A percentile compares a stretch with the other conserved stretches of the same genome.
Conservation (phyloP, 2,888 invertebrate species). For the Cryptus viduatorius region DNA sequence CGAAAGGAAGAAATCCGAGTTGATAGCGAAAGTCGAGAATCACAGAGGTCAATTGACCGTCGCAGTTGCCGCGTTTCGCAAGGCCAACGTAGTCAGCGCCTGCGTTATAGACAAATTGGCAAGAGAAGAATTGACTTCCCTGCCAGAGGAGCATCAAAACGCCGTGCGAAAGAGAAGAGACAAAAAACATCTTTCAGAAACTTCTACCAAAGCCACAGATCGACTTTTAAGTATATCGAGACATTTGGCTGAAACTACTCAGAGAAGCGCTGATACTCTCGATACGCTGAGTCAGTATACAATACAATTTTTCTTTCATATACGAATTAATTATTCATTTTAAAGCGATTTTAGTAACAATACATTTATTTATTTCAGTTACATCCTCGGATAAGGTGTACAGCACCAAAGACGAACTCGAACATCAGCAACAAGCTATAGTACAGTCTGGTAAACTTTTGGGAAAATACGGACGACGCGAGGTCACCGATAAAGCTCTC, state of each 20-base stretch:
- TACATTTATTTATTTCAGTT: conserved; percentile 79
- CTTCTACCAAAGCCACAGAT: conserved; percentile 93
- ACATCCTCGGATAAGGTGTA: conserved; percentile 86
- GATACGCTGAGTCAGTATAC: conserved; percentile 88
- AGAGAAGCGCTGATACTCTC: conserved; percentile 94
- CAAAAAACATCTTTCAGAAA: conserved; percentile 89
- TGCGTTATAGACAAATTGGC: conserved; percentile 92
- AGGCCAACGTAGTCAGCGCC: conserved; percentile 92
- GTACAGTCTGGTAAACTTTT: conserved; percentile 95
- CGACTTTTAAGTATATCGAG: conserved; percentile 94
- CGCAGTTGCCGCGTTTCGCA: conserved; percentile 91
- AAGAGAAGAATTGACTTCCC: conserved; percentile 89
- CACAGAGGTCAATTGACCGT: conserved; percentile 91
- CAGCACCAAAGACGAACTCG: conserved; percentile 93
- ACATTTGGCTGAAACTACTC: conserved; percentile 94
- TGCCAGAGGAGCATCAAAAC: conserved; percentile 86
- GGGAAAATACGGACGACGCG: conserved; percentile 96
- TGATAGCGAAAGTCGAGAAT: conserved; percentile 89
- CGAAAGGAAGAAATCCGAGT: conserved; percentile 88
- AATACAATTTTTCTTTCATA: conserved; percentile 10
- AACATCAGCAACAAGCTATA: conserved; percentile 94
- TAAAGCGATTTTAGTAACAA: background rate
- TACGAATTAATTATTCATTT: background rate
- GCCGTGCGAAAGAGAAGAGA: conserved; percentile 90
- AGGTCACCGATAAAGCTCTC: conserved; percentile 97